Evolutionary conservation across 2,888 invertebrate species (phyloP), one percentile per base, ranked within the genome.

Genomic region (Nyleta sp.): DNA sequence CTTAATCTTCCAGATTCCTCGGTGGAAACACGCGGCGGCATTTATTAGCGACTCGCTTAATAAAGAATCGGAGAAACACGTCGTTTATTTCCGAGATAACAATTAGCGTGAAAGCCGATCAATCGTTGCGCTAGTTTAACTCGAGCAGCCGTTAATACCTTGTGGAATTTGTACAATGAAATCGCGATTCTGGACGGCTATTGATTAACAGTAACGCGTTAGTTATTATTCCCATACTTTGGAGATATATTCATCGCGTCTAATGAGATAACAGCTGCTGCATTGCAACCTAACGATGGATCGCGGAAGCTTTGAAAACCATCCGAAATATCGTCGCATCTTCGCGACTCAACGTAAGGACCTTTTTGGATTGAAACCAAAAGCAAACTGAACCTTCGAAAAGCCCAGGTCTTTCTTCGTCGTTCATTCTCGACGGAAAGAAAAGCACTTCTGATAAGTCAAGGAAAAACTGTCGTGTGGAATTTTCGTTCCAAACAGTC

Each of bases 331-430:
- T 46, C 17, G 48, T 60, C 53, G 50, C 53, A 38, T 67, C 52
- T 60, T 74, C 60, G 59, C 31, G 44, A 38, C 13, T 28, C 11
- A n/a, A 38, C 22, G 24, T 35, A 48, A 70, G 52, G 38, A 44
- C 33, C 31, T 31, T 53, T 20, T 60, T 57, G 60, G 70, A 60
- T 50, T 22, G 42, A 40, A 31, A 59, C 52, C 70, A 71, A 28
- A 42, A 31, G 31, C 57, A 33, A 60, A 52, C 52, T 71, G 33
- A 52, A 71, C 60, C n/a, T n/a, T n/a, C n/a, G n/a, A n/a, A n/a
- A n/a, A n/a, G n/a, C n/a, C n/a, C n/a, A n/a, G n/a, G n/a, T n/a
- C n/a, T n/a, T n/a, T n/a, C n/a, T n/a, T n/a, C n/a, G n/a, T n/a
- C n/a, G n/a, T n/a, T n/a, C n/a, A n/a, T n/a, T n/a, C n/a, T n/a